phyloP scores from a whole-genome alignment of 2,888 invertebrate species.

The Ectemnius cavifrons region DNA sequence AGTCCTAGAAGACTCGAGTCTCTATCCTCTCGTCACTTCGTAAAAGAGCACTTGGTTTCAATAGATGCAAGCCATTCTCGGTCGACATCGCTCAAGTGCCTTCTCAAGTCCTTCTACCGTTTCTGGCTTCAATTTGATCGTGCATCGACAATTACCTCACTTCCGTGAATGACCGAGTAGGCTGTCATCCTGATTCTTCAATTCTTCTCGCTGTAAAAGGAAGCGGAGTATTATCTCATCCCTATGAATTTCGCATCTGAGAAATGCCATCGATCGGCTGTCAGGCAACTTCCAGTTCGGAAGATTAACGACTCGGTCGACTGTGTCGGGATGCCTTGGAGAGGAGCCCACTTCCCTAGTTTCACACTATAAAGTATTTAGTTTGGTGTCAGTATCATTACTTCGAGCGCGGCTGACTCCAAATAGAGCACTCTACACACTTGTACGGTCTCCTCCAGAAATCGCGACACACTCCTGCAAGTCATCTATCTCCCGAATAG shows the following conservation, averaged over 20 bases:
- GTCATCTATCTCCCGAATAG: slow-evolving; percentile 28
- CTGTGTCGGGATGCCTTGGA: slow-evolving; percentile 22
- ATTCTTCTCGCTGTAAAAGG: slow-evolving; percentile 4
- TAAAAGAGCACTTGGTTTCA: slow-evolving; percentile 16
- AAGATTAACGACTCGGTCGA: slow-evolving; percentile 25
- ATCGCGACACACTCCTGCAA: slow-evolving; percentile 18
- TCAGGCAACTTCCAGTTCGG: slow-evolving; percentile 55
- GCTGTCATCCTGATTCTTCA: background rate
- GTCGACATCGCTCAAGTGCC: slow-evolving; percentile 4
- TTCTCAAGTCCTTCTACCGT: background rate
- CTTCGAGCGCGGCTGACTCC: background rate
- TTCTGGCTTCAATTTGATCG: background rate
- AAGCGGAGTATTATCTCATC: background rate
- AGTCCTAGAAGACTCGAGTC: slow-evolving; percentile 43
- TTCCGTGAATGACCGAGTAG: slow-evolving; percentile 4
- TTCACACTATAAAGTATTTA: no score
- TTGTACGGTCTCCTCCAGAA: slow-evolving; percentile 4
- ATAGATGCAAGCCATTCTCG: slow-evolving; percentile 16
- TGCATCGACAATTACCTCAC: background rate
- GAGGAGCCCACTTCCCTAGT: slow-evolving; percentile 11
- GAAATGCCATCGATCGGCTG: slow-evolving; percentile 53
- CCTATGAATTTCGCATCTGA: slow-evolving; percentile 14
- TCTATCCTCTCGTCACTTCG: slow-evolving; percentile 19
- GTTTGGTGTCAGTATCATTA: no score
- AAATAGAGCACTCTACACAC: background rate